A percentile compares a stretch with the other conserved stretches of the same genome.
phyloP scores from a whole-genome alignment of 2,888 invertebrate genomes.

The Phrixothrix hirtus region DNA sequence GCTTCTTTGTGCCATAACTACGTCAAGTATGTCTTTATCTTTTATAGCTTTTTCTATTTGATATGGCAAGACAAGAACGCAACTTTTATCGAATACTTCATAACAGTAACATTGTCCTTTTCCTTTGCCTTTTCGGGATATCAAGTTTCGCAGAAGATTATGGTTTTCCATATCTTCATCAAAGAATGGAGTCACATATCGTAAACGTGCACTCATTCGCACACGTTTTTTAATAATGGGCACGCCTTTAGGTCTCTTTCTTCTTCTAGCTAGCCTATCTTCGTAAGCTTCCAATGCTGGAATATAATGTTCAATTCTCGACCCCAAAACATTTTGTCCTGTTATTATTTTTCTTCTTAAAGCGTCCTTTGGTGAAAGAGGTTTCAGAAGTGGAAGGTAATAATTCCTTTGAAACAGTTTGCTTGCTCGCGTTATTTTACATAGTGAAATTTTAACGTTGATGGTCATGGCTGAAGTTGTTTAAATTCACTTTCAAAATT shows the following conservation, averaged over 20 bases:
- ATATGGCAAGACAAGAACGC: constrained; percentile 71
- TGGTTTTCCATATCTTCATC: constrained; percentile 52
- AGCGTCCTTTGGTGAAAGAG: constrained; percentile 80
- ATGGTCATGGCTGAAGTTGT: constrained; percentile 49
- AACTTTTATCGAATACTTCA: constrained; percentile 71
- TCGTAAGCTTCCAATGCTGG: constrained; percentile 65
- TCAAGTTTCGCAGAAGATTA: constrained; percentile 48
- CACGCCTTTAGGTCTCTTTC: constrained; percentile 48
- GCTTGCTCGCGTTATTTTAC: constrained; percentile 80
- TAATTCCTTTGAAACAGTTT: constrained; percentile 79
- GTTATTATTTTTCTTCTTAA: constrained; percentile 78
- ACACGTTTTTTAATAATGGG: constrained; percentile 51
- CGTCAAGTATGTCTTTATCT: constrained; percentile 74
- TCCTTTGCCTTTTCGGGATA: constrained; percentile 61
- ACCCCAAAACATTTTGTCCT: constrained; percentile 68
- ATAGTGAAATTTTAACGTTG: constrained; percentile 60
- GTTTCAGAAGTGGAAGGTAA: constrained; percentile 78
- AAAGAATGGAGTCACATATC: constrained; percentile 50
- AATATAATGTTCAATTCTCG: constrained; percentile 70
- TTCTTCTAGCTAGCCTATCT: constrained; percentile 45
- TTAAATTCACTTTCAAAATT: not conserved
- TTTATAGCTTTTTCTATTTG: constrained; percentile 75
- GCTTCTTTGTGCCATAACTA: constrained; percentile 74
- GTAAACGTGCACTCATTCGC: constrained; percentile 42
- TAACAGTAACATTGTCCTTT: constrained; percentile 68